Evolutionary conservation across 2,797 vertebrate genomes (phyloP).

Genomic region (Argya squamiceps): DNA sequence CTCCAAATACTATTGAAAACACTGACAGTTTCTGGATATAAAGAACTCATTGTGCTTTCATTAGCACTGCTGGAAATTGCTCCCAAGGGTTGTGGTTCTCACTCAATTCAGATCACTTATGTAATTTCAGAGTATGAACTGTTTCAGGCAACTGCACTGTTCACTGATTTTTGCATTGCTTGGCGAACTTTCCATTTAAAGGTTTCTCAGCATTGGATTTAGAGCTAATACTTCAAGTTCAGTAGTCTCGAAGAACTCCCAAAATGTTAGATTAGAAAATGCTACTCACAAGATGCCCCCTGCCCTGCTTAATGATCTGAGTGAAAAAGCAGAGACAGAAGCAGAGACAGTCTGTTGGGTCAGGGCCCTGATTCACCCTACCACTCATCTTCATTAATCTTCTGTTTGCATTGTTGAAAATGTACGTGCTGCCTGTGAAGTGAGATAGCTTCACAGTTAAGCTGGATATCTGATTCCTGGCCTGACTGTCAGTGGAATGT

Average conservation of each 20-base stretch:
- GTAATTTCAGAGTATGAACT: conserved; percentile 18
- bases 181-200: not conserved
- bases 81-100: conserved; percentile 25
- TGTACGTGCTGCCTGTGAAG: not conserved
- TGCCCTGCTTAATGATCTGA: conserved; percentile 13
- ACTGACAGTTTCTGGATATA: conserved; percentile 14
- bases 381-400: not conserved
- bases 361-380: not conserved
- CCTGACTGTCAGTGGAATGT: not conserved
- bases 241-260: not conserved
- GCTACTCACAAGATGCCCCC: not conserved
- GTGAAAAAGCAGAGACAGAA: not conserved
- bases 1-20: not conserved
- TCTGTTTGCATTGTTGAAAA: not conserved
- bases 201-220: not conserved
- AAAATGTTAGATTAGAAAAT: not conserved
- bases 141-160: not conserved
- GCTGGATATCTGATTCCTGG: not conserved
- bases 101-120: conserved; percentile 17
- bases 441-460: not conserved
- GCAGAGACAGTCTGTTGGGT: not conserved
- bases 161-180: not conserved
- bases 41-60: conserved; percentile 28
- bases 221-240: not conserved
- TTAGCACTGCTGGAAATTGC: not conserved